Conservation (phyloP, 2,888 invertebrate genomes). For the Aleiodes testaceus region DNA sequence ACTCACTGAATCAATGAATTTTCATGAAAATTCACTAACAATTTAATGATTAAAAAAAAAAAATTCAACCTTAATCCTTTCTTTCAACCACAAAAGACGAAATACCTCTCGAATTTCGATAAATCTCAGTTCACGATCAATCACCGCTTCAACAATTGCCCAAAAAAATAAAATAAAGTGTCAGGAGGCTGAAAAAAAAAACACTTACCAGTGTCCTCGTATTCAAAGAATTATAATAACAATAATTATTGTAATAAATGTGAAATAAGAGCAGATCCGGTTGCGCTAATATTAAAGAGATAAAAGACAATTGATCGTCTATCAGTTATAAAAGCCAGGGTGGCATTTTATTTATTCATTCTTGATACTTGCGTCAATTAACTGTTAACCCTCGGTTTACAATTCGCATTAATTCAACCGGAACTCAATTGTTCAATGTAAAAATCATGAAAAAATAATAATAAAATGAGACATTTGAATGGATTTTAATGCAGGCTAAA, state of each 20-base stretch:
- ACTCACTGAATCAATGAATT: neutral
- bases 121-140: neutral
- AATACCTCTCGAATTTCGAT: too few relatives aligned
- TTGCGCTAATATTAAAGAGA: conserved; percentile 24
- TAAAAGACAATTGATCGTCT: conserved; percentile 41
- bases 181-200: conserved; percentile 17
- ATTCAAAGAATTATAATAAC: neutral
- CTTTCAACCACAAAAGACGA: neutral
- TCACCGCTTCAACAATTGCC: conserved; percentile 4
- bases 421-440: conserved; percentile 32
- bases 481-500: neutral
- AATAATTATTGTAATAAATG: conserved; percentile 27
- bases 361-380: conserved; percentile 38
- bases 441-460: conserved; percentile 6
- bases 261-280: conserved; percentile 44
- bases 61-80: too few relatives aligned
- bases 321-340: conserved; percentile 5
- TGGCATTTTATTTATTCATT: conserved; percentile 19
- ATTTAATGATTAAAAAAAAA: too few relatives aligned
- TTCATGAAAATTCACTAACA: neutral
- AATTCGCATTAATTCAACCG: conserved; percentile 35
- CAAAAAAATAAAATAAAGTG: conserved; percentile 18
- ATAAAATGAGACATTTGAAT: conserved; percentile 12
- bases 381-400: conserved; percentile 18
- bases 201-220: conserved; percentile 39